These are phyloP conservation scores for Oryzias dopingdopingensis DNA, from an alignment of 2,797 vertebrate genomes.

Conservation along the genomic window DNA sequence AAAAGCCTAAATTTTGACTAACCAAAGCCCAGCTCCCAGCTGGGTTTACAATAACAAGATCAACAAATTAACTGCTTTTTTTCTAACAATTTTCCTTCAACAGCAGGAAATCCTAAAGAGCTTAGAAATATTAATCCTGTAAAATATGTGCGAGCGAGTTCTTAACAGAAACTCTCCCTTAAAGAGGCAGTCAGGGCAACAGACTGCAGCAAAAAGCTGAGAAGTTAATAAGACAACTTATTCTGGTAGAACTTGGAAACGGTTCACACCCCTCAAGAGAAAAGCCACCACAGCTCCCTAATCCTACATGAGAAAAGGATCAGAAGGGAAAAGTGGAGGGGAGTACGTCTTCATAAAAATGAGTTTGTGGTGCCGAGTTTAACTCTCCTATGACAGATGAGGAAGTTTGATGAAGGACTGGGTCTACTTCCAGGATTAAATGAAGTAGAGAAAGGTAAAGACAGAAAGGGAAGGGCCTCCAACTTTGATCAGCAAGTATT, in stretches of 20 bases:
- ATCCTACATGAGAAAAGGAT: too few relatives aligned
- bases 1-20: too few relatives aligned
- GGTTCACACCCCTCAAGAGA: too few relatives aligned
- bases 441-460: not conserved
- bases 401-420: conserved; percentile 22
- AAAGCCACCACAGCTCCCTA: too few relatives aligned
- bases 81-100: not conserved
- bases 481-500: conserved; percentile 23
- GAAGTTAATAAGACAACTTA: not conserved
- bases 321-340: not conserved
- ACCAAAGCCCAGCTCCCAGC: not conserved
- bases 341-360: conserved; percentile 8
- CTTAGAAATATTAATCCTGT: conserved; percentile 30
- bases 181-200: not conserved
- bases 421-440: conserved; percentile 25
- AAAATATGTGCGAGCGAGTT: conserved; percentile 14
- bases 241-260: too few relatives aligned
- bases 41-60: not conserved
- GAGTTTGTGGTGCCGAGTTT: not conserved
- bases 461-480: not conserved
- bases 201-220: not conserved
- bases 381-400: conserved; percentile 2
- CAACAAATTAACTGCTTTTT: not conserved
- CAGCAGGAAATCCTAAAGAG: conserved; percentile 1
- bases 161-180: not conserved